Conservation (phyloP, 2,888 invertebrate genomes). For the Xanthorhoe designata region DNA sequence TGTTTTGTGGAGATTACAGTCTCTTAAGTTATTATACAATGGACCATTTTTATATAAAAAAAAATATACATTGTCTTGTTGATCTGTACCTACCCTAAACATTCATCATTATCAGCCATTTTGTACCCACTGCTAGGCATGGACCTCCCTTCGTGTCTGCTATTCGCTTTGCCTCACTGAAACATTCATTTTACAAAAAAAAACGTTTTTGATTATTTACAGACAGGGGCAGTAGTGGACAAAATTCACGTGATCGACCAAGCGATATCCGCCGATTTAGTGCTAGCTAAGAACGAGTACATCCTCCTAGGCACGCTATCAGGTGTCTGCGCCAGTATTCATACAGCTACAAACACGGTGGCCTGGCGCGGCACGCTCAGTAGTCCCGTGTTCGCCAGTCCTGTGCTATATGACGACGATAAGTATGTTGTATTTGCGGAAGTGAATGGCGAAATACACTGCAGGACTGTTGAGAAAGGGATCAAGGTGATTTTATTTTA, state of each 20-base stretch:
- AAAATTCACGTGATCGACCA: slow-evolving; percentile 70
- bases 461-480: slow-evolving; percentile 79
- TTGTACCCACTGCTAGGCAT: no score
- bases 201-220: slow-evolving; percentile 49
- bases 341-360: slow-evolving; percentile 79
- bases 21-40: no score
- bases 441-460: slow-evolving; percentile 85
- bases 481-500: slow-evolving; percentile 65
- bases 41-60: no score
- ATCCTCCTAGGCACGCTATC: slow-evolving; percentile 84
- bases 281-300: slow-evolving; percentile 68
- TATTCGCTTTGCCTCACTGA: no score
- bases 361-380: slow-evolving; percentile 85
- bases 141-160: no score
- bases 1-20: no score
- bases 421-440: slow-evolving; percentile 84
- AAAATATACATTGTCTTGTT: no score
- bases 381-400: slow-evolving; percentile 89
- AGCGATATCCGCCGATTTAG: slow-evolving; percentile 79
- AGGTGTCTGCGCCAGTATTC: slow-evolving; percentile 84
- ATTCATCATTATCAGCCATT: no score
- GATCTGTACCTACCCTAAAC: no score
- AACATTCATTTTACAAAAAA: no score
- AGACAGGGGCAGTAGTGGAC: slow-evolving; percentile 78
- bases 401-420: slow-evolving; percentile 83